phyloP scores from a whole-genome alignment of 1,140 invertebrate species.

The Hycleus phaleratus region DNA sequence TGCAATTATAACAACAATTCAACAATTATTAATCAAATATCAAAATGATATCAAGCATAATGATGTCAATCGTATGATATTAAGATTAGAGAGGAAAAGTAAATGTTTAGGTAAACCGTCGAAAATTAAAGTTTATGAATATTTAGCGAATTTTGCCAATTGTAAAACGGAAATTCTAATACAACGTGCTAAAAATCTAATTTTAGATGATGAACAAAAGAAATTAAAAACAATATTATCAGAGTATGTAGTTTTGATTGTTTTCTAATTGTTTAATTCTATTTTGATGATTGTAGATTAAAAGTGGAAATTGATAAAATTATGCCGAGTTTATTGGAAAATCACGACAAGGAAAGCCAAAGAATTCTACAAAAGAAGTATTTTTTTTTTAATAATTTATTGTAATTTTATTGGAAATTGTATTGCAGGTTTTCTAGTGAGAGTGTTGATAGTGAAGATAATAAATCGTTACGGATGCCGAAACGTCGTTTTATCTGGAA shows the following conservation, averaged over 20 bases:
- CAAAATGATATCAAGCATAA: conserved; percentile 52
- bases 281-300: conserved; percentile 38
- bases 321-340: conserved; percentile 51
- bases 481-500: conserved; percentile 51
- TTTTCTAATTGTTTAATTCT: background rate
- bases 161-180: conserved; percentile 61
- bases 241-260: conserved; percentile 32
- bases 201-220: conserved; percentile 51
- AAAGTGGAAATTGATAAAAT: conserved; percentile 47
- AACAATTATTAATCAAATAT: conserved; percentile 45
- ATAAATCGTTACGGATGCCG: conserved; percentile 46
- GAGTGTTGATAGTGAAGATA: conserved; percentile 26
- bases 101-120: conserved; percentile 40
- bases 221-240: conserved; percentile 47
- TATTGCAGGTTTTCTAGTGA: conserved; percentile 28
- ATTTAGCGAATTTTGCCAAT: conserved; percentile 55
- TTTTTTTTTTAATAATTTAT: conserved; percentile 21
- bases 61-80: conserved; percentile 52
- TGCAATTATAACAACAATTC: conserved; percentile 50
- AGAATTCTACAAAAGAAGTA: conserved; percentile 49
- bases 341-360: conserved; percentile 51
- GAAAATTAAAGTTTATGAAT: conserved; percentile 51
- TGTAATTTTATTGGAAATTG: conserved; percentile 4
- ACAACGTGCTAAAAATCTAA: conserved; percentile 58
- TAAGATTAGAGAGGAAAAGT: conserved; percentile 54